phyloP scores from a whole-genome alignment of 92 coral and sea anemone genomes.

The Metridium senile region DNA sequence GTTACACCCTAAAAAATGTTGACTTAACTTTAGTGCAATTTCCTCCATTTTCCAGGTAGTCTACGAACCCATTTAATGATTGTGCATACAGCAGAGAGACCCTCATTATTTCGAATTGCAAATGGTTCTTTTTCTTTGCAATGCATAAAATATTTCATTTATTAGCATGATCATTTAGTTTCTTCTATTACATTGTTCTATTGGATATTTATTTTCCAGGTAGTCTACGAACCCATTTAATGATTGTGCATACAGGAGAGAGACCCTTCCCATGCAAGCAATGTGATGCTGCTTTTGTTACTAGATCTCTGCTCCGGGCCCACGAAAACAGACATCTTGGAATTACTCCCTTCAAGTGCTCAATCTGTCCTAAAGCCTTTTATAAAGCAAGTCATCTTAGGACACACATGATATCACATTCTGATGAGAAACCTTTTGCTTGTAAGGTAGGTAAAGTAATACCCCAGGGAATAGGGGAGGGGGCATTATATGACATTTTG shows the following conservation, averaged over 20 bases:
- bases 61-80: conserved; percentile 55
- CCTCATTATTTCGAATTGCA: too few relatives aligned
- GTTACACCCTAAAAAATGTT: too few relatives aligned
- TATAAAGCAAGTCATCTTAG: conserved; percentile 68
- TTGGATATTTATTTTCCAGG: conserved; percentile 18
- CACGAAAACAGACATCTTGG: conserved; percentile 52
- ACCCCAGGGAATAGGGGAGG: neutral
- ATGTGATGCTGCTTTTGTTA: conserved; percentile 62
- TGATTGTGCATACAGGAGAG: conserved; percentile 62
- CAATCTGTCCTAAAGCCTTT: conserved; percentile 59
- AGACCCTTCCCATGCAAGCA: conserved; percentile 64
- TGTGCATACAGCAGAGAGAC: conserved; percentile 65
- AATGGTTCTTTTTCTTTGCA: too few relatives aligned
- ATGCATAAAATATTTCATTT: too few relatives aligned
- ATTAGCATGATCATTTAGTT: too few relatives aligned
- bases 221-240: conserved; percentile 54
- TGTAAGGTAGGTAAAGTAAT: conserved; percentile 56
- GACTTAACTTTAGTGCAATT: too few relatives aligned
- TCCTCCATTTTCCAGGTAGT: conserved; percentile 44
- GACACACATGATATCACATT: conserved; percentile 75
- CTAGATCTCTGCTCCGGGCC: neutral
- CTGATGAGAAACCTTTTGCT: conserved; percentile 64
- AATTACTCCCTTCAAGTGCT: conserved; percentile 54
- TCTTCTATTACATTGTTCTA: too few relatives aligned
- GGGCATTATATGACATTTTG: neutral